A percentile compares a stretch with the other conserved stretches of the same genome.
These are phyloP conservation scores for Cyprinus carpio DNA, from an alignment of 2,113 vertebrate species.

Conservation along the genomic window DNA sequence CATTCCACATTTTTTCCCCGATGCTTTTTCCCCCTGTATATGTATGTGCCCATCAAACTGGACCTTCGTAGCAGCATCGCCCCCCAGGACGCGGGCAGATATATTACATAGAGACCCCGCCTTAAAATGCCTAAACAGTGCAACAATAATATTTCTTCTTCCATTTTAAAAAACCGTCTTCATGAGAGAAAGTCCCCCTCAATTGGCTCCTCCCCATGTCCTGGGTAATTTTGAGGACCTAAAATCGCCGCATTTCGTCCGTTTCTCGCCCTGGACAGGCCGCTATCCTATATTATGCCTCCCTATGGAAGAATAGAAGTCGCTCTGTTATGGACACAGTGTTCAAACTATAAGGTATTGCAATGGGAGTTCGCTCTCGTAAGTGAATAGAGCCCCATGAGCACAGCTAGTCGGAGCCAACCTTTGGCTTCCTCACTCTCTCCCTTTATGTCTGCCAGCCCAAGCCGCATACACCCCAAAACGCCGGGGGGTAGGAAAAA, in stretches of 20 bases:
- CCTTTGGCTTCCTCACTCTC: constrained; percentile 73
- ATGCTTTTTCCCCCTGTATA: neutral
- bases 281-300: constrained; percentile 27
- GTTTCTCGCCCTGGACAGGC: neutral
- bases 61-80: neutral
- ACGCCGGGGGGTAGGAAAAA: neutral
- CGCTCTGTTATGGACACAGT: constrained; percentile 21
- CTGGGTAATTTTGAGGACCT: constrained; percentile 11
- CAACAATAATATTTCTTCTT: constrained; percentile 61
- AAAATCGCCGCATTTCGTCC: constrained; percentile 24
- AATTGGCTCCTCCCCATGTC: constrained; percentile 61
- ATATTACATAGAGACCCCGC: neutral
- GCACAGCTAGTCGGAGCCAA: constrained; percentile 61
- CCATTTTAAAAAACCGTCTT: constrained; percentile 67
- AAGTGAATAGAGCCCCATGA: constrained; percentile 65
- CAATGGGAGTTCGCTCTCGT: constrained; percentile 38
- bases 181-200: constrained; percentile 70
- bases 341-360: constrained; percentile 33
- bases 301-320: constrained; percentile 34
- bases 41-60: neutral
- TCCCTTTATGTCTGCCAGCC: constrained; percentile 69
- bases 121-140: neutral
- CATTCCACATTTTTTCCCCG: neutral
- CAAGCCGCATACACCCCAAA: constrained; percentile 25
- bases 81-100: neutral